A percentile compares a stretch with the other conserved stretches of the same genome.
Evolutionary conservation across 2,888 invertebrate genomes (phyloP).

Genomic region (Prosapia bicincta): DNA sequence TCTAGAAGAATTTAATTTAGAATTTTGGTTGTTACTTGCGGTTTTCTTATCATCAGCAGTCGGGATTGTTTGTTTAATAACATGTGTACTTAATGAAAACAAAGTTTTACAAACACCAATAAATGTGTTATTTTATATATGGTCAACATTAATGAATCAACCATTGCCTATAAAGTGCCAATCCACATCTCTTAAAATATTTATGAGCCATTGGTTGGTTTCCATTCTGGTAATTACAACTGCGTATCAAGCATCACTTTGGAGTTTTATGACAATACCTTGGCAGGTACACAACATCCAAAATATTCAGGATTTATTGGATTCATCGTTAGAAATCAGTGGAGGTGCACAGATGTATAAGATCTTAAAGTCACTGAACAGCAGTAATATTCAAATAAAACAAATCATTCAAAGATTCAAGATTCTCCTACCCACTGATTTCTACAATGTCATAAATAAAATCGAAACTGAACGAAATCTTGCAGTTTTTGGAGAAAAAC

Average conservation of each 20-base stretch:
- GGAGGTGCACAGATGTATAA: slow-evolving; percentile 36
- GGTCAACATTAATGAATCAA: slow-evolving; percentile 14
- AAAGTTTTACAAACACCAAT: slow-evolving; percentile 12
- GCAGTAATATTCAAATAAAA: slow-evolving; percentile 28
- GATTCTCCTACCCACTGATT: slow-evolving; percentile 32
- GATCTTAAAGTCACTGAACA: slow-evolving; percentile 33
- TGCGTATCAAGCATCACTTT: slow-evolving; percentile 35
- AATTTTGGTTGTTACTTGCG: slow-evolving; percentile 39
- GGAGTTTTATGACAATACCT: slow-evolving; percentile 40
- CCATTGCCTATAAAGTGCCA: slow-evolving; percentile 12
- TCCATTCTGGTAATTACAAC: slow-evolving; percentile 37
- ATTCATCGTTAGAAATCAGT: slow-evolving; percentile 35
- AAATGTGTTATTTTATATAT: slow-evolving; percentile 19
- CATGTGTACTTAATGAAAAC: slow-evolving; percentile 3
- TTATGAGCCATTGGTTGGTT: slow-evolving; percentile 38
- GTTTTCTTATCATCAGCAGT: slow-evolving; percentile 29
- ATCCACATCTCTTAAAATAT: slow-evolving; percentile 25
- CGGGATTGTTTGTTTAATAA: slow-evolving; percentile 3
- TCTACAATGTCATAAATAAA: slow-evolving; percentile 26
- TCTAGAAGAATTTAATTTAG: slow-evolving; percentile 37
- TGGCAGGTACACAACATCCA: slow-evolving; percentile 37
- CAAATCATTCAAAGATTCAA: slow-evolving; percentile 32
- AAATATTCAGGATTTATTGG: slow-evolving; percentile 34
- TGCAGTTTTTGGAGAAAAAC: slow-evolving; percentile 33
- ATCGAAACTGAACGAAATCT: slow-evolving; percentile 27